phyloP scores from a whole-genome alignment of 2,888 invertebrate genomes.

The Tetheella fluctuosa region DNA sequence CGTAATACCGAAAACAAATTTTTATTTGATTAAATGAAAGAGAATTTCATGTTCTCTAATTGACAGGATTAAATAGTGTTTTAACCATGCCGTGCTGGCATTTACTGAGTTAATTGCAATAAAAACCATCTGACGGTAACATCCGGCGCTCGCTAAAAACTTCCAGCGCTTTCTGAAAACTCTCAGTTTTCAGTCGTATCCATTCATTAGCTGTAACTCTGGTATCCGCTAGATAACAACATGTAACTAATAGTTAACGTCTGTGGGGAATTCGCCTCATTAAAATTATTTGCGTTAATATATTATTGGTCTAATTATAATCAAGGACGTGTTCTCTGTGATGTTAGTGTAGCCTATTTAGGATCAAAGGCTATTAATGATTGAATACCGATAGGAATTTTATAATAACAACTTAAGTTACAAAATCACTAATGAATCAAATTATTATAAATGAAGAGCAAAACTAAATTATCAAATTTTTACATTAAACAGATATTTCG shows the following conservation, averaged over 20 bases:
- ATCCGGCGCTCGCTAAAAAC: background rate
- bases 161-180: background rate
- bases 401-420: no score
- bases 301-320: constrained; percentile 3
- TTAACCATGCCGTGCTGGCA: constrained; percentile 5
- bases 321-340: background rate
- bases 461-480: no score
- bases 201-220: constrained; percentile 7
- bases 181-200: background rate
- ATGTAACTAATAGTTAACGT: background rate
- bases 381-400: no score
- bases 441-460: no score
- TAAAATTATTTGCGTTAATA: background rate
- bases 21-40: no score
- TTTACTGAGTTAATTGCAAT: constrained; percentile 7
- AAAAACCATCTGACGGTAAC: constrained; percentile 4
- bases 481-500: no score
- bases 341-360: background rate
- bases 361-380: background rate
- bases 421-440: no score
- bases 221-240: background rate
- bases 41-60: background rate
- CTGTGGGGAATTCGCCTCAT: background rate
- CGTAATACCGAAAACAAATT: no score
- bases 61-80: constrained; percentile 5